phyloP scores from a whole-genome alignment of 2,888 invertebrate species.

The Melitaea athalia region DNA sequence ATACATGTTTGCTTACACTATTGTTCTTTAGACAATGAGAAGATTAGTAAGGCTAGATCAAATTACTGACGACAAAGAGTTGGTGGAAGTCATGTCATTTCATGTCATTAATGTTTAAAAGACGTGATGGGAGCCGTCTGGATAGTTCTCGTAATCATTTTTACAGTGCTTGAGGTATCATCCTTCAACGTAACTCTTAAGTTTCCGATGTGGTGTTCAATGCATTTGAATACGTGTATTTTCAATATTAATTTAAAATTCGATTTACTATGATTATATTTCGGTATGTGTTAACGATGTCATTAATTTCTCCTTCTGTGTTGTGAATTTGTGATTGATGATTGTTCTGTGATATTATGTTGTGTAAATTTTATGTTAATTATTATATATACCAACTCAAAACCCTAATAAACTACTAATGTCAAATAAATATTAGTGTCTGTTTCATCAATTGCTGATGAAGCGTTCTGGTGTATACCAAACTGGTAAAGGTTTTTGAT shows the following conservation, averaged over 20 bases:
- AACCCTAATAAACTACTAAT: too few relatives aligned
- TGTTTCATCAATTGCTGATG: too few relatives aligned
- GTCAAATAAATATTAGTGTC: too few relatives aligned
- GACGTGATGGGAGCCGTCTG: constrained; percentile 34
- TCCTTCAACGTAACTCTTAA: constrained; percentile 49
- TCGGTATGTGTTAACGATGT: constrained; percentile 44
- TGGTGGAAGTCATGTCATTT: neutral
- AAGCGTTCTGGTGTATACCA: too few relatives aligned
- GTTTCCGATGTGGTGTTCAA: constrained; percentile 50
- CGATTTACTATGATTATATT: constrained; percentile 41
- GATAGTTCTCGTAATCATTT: constrained; percentile 42
- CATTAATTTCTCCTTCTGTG: neutral
- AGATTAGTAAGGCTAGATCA: constrained; percentile 15
- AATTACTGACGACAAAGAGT: neutral
- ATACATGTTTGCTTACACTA: constrained; percentile 27
- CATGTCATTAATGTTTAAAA: neutral
- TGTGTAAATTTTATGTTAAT: too few relatives aligned
- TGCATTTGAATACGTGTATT: constrained; percentile 46
- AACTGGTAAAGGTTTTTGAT: too few relatives aligned
- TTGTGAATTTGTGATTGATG: neutral
- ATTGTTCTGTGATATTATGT: too few relatives aligned
- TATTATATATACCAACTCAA: too few relatives aligned
- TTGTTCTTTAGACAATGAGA: constrained; percentile 34
- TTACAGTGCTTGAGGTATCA: constrained; percentile 52
- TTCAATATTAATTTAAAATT: constrained; percentile 50